Percentiles rank a stretch among this genome's conserved stretches.
Evolutionary conservation across 2,797 vertebrate species (phyloP).

Genomic region (Neomorphus geoffroyi): DNA sequence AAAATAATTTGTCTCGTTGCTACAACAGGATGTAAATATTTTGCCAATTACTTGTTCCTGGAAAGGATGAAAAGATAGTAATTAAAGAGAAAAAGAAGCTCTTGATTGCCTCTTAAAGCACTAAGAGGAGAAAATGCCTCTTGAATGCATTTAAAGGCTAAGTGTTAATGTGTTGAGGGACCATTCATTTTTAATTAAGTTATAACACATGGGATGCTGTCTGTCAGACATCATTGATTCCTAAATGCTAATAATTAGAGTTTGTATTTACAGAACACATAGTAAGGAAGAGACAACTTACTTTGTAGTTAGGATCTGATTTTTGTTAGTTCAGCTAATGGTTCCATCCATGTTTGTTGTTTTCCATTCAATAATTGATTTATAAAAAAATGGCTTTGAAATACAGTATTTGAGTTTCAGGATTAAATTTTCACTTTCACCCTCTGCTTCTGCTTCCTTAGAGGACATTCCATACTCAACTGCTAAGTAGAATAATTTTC

Average conservation of each 20-base stretch:
- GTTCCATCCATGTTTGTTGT: neutral
- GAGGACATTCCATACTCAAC: neutral
- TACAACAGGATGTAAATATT: constrained; percentile 7
- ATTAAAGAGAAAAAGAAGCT: constrained; percentile 28
- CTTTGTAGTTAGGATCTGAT: neutral
- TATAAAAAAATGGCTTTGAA: neutral
- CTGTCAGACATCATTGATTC: neutral
- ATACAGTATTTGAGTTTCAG: neutral
- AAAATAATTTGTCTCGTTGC: neutral
- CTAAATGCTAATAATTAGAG: neutral
- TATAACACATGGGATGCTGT: neutral
- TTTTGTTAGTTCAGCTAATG: neutral
- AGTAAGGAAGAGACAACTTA: neutral
- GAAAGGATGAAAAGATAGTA: constrained; percentile 22
- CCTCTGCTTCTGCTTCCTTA: neutral
- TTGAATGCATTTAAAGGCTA: constrained; percentile 1
- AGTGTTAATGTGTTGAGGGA: neutral
- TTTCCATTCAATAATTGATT: neutral
- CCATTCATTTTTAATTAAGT: constrained; percentile 15
- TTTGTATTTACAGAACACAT: neutral
- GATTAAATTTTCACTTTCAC: neutral
- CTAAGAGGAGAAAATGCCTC: neutral
- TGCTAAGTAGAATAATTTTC: neutral
- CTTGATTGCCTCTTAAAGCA: constrained; percentile 5
- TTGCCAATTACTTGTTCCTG: neutral